Conservation (phyloP, 2,113 vertebrate genomes). For the Pedionomus torquatus region DNA sequence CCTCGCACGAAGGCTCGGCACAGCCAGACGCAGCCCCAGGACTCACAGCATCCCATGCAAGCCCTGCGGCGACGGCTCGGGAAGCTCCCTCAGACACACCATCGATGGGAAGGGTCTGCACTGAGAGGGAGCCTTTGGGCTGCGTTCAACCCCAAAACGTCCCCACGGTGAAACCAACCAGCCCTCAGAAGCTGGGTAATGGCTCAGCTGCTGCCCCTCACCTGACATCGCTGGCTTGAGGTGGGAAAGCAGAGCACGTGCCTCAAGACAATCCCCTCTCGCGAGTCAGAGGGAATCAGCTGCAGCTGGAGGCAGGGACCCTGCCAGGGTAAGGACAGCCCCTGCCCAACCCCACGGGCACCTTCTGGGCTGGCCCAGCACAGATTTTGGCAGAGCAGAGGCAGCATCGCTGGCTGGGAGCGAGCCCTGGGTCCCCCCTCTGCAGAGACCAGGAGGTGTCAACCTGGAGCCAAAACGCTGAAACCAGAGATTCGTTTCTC, state of each 20-base stretch:
- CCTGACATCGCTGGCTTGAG: fast-evolving
- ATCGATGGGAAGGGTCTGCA: background rate
- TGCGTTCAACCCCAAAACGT: fast-evolving
- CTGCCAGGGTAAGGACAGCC: background rate
- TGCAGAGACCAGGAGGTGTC: background rate
- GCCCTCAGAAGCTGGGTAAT: too few species aligned
- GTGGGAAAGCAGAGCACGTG: background rate
- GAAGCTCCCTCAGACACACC: background rate
- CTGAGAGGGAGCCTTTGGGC: background rate
- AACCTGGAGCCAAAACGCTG: background rate
- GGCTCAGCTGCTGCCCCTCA: background rate
- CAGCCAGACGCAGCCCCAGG: background rate
- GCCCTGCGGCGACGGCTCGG: fast-evolving
- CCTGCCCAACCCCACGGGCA: background rate
- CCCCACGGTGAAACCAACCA: background rate
- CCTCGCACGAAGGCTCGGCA: background rate
- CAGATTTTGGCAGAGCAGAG: background rate
- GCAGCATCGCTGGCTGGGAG: background rate
- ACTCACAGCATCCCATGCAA: fast-evolving
- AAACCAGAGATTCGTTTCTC: background rate
- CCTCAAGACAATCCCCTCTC: too few species aligned
- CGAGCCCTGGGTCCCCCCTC: background rate
- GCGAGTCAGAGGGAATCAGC: fast-evolving
- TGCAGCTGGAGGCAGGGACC: background rate
- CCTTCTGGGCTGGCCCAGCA: background rate